Conservation (phyloP, 2,888 invertebrate genomes). For the Dryomyza anilis region DNA sequence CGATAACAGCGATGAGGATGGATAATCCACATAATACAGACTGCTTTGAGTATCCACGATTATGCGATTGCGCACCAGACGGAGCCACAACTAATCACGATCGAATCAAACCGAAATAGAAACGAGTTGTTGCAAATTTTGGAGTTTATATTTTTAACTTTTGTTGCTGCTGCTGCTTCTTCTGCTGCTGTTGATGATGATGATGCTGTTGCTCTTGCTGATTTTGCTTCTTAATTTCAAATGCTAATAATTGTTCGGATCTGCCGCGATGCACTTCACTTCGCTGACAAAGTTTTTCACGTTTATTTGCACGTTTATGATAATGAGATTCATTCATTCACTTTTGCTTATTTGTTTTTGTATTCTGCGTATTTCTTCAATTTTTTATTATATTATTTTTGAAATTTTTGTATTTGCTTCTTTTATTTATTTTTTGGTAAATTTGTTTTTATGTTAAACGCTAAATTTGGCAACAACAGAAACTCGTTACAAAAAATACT, state of each 20-base stretch:
- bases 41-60: slow-evolving; percentile 38
- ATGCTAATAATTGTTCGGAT: slow-evolving; percentile 15
- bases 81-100: not conserved
- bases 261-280: slow-evolving; percentile 27
- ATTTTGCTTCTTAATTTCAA: slow-evolving; percentile 14
- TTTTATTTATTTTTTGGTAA: no score
- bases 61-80: slow-evolving; percentile 16
- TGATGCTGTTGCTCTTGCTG: not conserved
- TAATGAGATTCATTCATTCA: slow-evolving; percentile 21
- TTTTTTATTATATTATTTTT: slow-evolving; percentile 7
- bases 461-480: slow-evolving; percentile 33
- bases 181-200: no score
- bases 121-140: not conserved
- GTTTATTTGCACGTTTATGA: slow-evolving; percentile 22
- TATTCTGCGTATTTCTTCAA: slow-evolving; percentile 11
- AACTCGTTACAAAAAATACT: no score
- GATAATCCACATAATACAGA: slow-evolving; percentile 42
- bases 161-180: no score
- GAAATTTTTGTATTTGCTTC: not conserved
- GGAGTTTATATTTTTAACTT: slow-evolving; percentile 12
- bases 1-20: slow-evolving; percentile 23
- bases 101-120: not conserved
- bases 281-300: slow-evolving; percentile 25
- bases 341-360: slow-evolving; percentile 7
- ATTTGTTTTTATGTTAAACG: no score